Conservation (phyloP, 37 sponge, comb jelly and placozoan genomes). For the Haliclona indistincta region DNA sequence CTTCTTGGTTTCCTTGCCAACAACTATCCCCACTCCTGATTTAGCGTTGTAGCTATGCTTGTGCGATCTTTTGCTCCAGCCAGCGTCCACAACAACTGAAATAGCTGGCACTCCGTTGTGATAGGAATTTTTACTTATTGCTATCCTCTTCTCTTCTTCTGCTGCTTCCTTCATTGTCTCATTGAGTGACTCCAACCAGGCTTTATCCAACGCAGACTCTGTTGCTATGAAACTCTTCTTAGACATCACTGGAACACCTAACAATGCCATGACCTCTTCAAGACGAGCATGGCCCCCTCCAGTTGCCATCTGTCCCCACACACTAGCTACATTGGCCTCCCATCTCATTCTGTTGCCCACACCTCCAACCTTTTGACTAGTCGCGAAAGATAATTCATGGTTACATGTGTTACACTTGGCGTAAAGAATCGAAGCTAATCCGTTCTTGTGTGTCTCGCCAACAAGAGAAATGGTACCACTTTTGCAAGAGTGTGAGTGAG, state of each 20-base stretch:
- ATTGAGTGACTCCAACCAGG: neutral
- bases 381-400: neutral
- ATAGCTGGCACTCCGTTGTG: conserved; percentile 51
- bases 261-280: neutral
- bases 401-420: neutral
- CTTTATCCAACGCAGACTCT: conserved; percentile 7
- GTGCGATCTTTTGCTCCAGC: conserved; percentile 61
- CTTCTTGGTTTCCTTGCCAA: conserved; percentile 23
- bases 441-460: neutral
- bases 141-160: conserved; percentile 29
- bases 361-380: neutral
- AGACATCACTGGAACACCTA: conserved; percentile 32
- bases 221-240: conserved; percentile 16
- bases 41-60: conserved; percentile 49
- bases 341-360: conserved; percentile 1
- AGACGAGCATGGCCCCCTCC: conserved; percentile 39
- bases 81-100: conserved; percentile 53
- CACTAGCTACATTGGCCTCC: conserved; percentile 40
- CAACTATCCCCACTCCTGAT: conserved; percentile 28
- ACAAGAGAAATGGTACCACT: neutral
- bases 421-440: neutral
- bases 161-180: conserved; percentile 11
- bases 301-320: conserved; percentile 57
- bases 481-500: neutral
- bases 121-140: conserved; percentile 24